These are phyloP conservation scores for Pan troglodytes DNA, from an alignment of 2,113 vertebrate species.

Conservation along the genomic window NHGRI_mPanTro3-v2.1_pri NC_072398.2:119816501-119817000, in stretches of 20 bases:
- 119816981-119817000: not conserved
- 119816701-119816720: not conserved
- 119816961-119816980: not conserved
- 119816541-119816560: not conserved
- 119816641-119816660: constrained; percentile 27
- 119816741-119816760: constrained; percentile 17
- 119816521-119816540: not conserved
- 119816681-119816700: not conserved
- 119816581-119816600: not conserved
- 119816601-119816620: not conserved
- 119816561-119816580: not conserved
- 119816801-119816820: not conserved
- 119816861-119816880: not conserved
- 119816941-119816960: not conserved
- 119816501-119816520: not conserved
- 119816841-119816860: not conserved
- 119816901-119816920: not conserved
- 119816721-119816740: not conserved
- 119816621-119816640: not conserved
- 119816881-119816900: not conserved
- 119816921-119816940: not conserved
- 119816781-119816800: not conserved
- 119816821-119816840: not conserved
- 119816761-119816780: not conserved
- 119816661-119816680: constrained; percentile 36